These are phyloP conservation scores for Strigamia crassipes DNA, from an alignment of 2,888 invertebrate genomes.

Conservation along the genomic window DNA sequence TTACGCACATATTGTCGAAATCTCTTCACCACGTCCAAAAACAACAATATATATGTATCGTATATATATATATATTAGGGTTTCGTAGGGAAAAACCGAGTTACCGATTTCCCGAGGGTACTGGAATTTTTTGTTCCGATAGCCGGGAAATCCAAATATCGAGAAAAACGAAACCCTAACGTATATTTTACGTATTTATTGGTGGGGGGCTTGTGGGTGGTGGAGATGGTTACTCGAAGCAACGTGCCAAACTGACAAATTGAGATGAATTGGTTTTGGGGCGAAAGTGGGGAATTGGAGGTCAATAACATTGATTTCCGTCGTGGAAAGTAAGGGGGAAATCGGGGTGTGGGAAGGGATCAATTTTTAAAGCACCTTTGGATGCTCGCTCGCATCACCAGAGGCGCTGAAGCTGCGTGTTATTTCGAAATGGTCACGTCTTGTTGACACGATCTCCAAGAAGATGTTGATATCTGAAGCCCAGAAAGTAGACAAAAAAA, in stretches of 20 bases:
- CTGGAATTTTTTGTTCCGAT: too few species aligned
- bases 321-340: neutral
- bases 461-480: neutral
- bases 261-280: constrained; percentile 27
- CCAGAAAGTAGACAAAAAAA: neutral
- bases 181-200: too few species aligned
- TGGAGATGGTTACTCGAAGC: neutral
- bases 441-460: neutral
- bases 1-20: too few species aligned
- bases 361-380: neutral
- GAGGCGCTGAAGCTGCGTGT: constrained; percentile 1
- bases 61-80: too few species aligned
- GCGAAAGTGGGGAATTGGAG: neutral
- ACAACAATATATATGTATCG: too few species aligned
- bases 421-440: constrained; percentile 31
- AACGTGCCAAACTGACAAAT: constrained; percentile 5
- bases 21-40: too few species aligned
- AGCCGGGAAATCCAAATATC: too few species aligned
- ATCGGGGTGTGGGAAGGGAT: neutral
- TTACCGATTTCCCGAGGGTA: too few species aligned
- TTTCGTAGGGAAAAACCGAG: too few species aligned
- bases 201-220: neutral
- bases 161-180: too few species aligned
- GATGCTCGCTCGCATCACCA: constrained; percentile 6
- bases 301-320: too few species aligned